Conservation (phyloP, 1,140 invertebrate species). For the Anastatus disparis region DNA sequence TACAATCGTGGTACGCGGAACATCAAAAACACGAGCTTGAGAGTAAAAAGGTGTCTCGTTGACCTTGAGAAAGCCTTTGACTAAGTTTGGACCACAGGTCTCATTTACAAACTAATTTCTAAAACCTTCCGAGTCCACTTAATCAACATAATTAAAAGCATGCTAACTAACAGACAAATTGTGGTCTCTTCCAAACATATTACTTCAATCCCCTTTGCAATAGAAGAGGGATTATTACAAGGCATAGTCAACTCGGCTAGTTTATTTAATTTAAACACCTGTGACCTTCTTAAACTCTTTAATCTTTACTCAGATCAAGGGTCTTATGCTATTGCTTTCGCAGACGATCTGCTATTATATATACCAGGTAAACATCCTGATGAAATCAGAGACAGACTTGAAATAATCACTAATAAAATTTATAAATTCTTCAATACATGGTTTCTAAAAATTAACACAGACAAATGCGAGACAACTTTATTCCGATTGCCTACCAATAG, state of each 20-base stretch:
- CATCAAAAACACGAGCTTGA: too few relatives aligned
- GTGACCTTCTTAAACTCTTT: conserved; percentile 4
- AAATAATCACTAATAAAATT: not conserved
- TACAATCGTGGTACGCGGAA: too few relatives aligned
- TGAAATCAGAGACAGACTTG: not conserved
- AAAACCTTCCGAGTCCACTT: too few relatives aligned
- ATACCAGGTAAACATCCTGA: not conserved
- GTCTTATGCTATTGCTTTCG: not conserved
- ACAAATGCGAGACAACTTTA: conserved; percentile 14
- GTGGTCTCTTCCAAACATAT: too few relatives aligned
- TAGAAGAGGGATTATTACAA: conserved; percentile 16
- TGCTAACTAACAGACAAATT: too few relatives aligned
- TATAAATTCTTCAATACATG: not conserved
- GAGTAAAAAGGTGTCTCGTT: too few relatives aligned
- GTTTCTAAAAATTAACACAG: not conserved
- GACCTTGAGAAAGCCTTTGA: not conserved
- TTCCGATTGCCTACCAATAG: not conserved
- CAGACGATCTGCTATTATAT: conserved; percentile 1
- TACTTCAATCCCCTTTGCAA: too few relatives aligned
- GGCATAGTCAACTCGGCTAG: conserved; percentile 9
- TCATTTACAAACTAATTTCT: not conserved
- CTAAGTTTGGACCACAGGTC: not conserved
- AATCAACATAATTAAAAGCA: too few relatives aligned
- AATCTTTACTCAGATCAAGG: not conserved
- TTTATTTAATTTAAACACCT: not conserved